phyloP scores from a whole-genome alignment of 2,797 vertebrate genomes.

The Pachyuromys duprasi region DNA sequence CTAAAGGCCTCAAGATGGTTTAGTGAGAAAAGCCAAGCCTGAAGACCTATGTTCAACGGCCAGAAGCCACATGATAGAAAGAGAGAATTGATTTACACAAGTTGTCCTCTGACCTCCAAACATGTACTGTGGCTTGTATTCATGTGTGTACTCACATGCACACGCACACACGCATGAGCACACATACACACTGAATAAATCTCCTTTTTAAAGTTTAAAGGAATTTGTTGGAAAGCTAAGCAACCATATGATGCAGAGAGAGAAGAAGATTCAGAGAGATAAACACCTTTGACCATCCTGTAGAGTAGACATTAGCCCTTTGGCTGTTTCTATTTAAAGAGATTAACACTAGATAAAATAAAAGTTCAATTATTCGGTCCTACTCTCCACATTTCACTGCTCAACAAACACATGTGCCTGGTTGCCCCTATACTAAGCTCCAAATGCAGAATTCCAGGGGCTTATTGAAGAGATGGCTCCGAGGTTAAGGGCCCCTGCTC shows the following conservation, averaged over 20 bases:
- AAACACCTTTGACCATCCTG: neutral
- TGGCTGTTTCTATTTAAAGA: neutral
- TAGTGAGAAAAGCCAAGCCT: neutral
- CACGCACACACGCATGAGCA: neutral
- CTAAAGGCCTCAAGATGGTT: neutral
- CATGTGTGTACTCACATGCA: neutral
- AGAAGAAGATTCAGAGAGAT: neutral
- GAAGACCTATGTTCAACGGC: neutral
- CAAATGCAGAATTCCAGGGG: neutral
- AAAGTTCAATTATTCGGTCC: neutral
- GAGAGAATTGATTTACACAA: neutral
- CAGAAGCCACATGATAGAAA: neutral
- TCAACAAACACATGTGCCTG: neutral
- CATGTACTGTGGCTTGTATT: neutral
- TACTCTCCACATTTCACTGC: neutral
- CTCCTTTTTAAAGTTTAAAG: neutral
- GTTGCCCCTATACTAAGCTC: neutral
- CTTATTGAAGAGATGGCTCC: neutral
- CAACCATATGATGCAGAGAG: neutral
- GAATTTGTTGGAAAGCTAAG: neutral
- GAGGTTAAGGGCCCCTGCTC: neutral
- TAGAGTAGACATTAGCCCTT: neutral
- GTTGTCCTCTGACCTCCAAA: neutral
- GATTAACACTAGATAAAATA: conserved; percentile 13
- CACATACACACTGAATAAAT: neutral